phyloP scores from a whole-genome alignment of 1,140 invertebrate genomes.

The Cataglyphis hispanica region DNA sequence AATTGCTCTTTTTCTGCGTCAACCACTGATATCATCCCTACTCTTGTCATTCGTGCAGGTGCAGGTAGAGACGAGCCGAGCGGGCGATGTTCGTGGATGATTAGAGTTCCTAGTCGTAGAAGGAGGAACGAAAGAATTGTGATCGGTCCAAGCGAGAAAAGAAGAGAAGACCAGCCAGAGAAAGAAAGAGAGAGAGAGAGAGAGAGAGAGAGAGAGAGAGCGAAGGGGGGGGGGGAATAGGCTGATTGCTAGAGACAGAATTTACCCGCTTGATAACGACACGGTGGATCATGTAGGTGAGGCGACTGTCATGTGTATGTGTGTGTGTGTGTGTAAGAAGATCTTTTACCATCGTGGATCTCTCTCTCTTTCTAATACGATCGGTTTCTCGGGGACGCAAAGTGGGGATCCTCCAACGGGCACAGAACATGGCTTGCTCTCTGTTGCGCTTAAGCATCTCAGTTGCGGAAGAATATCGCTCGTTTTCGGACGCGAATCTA shows the following conservation, averaged over 20 bases:
- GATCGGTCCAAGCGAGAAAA: conserved; percentile 19
- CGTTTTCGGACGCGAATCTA: conserved; percentile 80
- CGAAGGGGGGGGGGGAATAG: conserved; percentile 26
- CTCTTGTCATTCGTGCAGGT: conserved; percentile 37
- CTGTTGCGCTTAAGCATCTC: conserved; percentile 71
- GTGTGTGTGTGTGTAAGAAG: conserved; percentile 39
- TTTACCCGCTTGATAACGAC: conserved; percentile 76
- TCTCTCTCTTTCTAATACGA: conserved; percentile 40
- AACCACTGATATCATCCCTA: neutral
- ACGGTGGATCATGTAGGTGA: conserved; percentile 41
- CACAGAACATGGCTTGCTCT: conserved; percentile 66
- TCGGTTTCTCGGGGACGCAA: conserved; percentile 67
- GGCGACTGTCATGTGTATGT: neutral
- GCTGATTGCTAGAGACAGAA: conserved; percentile 69
- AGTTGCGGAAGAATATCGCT: conserved; percentile 77
- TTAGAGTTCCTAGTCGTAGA: neutral
- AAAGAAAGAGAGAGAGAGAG: conserved; percentile 1
- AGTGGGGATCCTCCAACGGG: conserved; percentile 73
- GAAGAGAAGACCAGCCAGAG: neutral
- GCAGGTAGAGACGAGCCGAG: conserved; percentile 47
- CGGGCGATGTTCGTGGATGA: neutral
- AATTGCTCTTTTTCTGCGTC: conserved; percentile 44
- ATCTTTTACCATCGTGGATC: conserved; percentile 57
- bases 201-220: neutral
- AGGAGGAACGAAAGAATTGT: conserved; percentile 22